A percentile compares a stretch with the other conserved stretches of the same genome.
Conservation (phyloP, 2,888 invertebrate genomes). For the Ornithoptera priamus region DNA sequence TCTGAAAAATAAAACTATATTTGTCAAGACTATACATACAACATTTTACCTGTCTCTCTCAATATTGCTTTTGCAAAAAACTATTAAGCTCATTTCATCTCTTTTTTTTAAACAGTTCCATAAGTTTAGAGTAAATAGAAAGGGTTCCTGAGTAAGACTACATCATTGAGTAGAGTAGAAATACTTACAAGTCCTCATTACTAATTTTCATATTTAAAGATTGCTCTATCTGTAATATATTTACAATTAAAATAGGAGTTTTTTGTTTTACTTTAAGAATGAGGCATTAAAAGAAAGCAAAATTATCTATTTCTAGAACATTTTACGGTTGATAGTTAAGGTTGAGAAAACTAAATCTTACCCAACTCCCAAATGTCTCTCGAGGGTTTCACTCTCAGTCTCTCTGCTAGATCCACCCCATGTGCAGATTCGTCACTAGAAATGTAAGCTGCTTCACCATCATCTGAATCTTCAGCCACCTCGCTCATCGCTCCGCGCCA, state of each 20-base stretch:
- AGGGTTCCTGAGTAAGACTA: too few species aligned
- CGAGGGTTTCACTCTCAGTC: slow-evolving; percentile 67
- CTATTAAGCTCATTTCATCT: too few species aligned
- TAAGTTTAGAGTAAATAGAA: too few species aligned
- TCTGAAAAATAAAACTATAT: slow-evolving; percentile 46
- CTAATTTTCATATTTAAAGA: too few species aligned
- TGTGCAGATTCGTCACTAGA: slow-evolving; percentile 79
- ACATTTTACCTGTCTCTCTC: background rate
- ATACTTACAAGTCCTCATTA: too few species aligned
- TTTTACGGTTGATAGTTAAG: background rate
- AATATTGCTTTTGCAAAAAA: background rate
- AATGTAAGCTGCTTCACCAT: slow-evolving; percentile 67
- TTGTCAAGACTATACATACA: background rate
- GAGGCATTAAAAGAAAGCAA: too few species aligned
- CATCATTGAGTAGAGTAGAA: too few species aligned
- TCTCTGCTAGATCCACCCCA: slow-evolving; percentile 69
- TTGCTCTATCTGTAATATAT: too few species aligned
- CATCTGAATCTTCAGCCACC: slow-evolving; percentile 65
- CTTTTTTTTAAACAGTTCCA: too few species aligned
- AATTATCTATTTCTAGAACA: background rate
- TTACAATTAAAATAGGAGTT: too few species aligned
- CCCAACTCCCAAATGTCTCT: slow-evolving; percentile 74
- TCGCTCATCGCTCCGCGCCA: slow-evolving; percentile 69
- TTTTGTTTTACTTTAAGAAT: too few species aligned
- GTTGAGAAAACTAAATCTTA: slow-evolving; percentile 34